Evolutionary conservation across 2,797 vertebrate species (phyloP).

Genomic region (Ptychadena robeensis): DNA sequence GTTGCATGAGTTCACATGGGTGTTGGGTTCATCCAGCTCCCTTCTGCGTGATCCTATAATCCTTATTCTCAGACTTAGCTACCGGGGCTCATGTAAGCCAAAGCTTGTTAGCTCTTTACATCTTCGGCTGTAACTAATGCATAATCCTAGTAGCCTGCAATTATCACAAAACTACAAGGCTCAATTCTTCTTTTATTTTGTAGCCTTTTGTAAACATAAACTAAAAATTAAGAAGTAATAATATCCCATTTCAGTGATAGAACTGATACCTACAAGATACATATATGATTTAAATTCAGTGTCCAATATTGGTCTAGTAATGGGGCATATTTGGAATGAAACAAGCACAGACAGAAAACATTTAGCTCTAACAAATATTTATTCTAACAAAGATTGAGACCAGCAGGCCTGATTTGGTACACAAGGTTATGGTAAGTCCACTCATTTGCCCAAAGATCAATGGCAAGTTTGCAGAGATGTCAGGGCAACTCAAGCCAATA

Average conservation of each 20-base stretch:
- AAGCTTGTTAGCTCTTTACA: background rate
- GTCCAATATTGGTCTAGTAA: background rate
- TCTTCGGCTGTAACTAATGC: background rate
- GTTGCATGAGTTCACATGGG: background rate
- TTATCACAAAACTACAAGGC: background rate
- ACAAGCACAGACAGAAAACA: background rate
- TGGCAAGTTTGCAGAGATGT: background rate
- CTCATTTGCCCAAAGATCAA: background rate
- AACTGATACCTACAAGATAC: background rate
- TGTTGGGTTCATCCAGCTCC: background rate
- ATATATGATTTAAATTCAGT: background rate
- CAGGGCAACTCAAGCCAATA: background rate
- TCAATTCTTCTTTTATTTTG: background rate
- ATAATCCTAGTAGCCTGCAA: background rate
- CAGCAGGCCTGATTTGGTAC: background rate
- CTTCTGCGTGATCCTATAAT: background rate
- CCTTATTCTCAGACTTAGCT: background rate
- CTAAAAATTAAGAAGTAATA: background rate
- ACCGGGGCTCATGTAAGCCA: background rate
- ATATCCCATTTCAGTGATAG: background rate
- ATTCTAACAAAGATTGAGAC: too few relatives aligned
- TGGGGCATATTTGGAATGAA: background rate
- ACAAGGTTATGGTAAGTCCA: background rate
- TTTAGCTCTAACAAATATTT: background rate
- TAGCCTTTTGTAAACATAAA: too few relatives aligned